Evolutionary conservation across 2,888 invertebrate species (phyloP), one percentile per base, ranked within the genome.

Genomic region (Phortica magna): DNA sequence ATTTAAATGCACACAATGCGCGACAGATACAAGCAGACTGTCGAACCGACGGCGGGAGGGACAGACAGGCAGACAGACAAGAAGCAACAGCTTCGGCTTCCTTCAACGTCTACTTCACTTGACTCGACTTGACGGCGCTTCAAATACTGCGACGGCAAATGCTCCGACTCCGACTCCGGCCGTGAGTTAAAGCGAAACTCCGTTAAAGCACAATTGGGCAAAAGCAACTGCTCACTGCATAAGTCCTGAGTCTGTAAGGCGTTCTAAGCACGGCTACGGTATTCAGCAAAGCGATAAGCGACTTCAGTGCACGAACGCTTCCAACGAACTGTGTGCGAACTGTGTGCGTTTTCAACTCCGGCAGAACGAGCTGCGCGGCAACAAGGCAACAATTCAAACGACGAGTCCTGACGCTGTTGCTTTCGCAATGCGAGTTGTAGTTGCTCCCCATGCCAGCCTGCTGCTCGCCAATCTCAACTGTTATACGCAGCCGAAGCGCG

Each of bases 311-410:
- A 83, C 85, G 82, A 88, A 80, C 72, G 81, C 84, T 84, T 82
- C 81, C 82, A 80, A 83, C 80, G 85, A 88, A 86, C 86, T 86
- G 86, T 81, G 86, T 81, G 88, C 80, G 85, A 88, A 86, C 86
- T 86, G 86, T 81, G 86, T 81, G 88, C 85, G 81, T 80, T 17
- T n/a, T 43, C 2, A 41, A 67, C 41, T 67, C 67, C 42, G 67
- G 42, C 67, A 67, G 42, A 48, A 61, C 17, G 61, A 22, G 48
- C 61, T 12, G 19, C 22, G 17, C 31, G 22, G 6, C 61, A 61
- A 9, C 22, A 22, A 31, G 31, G 53, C 10, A 53, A 9, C 22
- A 22, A 31, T 2, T 3, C 10, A 53, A 53, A 53, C 53, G 53
- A 53, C 53, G n/a, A 2, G 73, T 83, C 78, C 80, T 77, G 80